Base-by-base conservation (phyloP, 1,140 invertebrate species). In the Lethocerus indicus region DNA sequence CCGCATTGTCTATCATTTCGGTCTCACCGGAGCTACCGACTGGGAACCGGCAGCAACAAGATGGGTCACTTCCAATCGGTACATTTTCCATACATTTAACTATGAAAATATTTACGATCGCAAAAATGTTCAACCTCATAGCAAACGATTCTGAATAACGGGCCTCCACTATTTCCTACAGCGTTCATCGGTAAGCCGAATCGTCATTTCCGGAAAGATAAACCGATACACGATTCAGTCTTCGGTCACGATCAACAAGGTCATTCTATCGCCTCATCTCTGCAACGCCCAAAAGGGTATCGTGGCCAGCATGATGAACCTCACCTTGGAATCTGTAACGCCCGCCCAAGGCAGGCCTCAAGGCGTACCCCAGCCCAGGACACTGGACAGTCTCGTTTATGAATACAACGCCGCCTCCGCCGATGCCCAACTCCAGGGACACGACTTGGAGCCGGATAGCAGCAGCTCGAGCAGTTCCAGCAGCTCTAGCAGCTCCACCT, bases 1-100 rank as follows among this genome's bases (percentile, higher is more conserved):
- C 41, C 63, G 68, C 51, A 62, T 73, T 14, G 66, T 62, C 7
- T 79, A 77, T 54, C 71, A 78, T 57, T 75, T 68, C 54, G 77
- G 77, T 35, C 64, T 78, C 25, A 67, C 64, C n/a, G 62, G 67
- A 24, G 58, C 61, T 7, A 64, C 63, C 9, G 61, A 72, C 42
- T 72, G 66, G 66, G 68, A 76, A 56, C 69, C 72, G 67, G 64
- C 32, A 62, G 65, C 35, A 72, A 72, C 47, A 63, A 66, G 29
- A 67, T 72, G 53, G 69, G 71, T 18, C 62, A 75, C 55, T 71
- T 77, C 54, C 63, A 79, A 7, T 61, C 64, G n/a, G 69, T 69
- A 57, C 66, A 61, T 60, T 49, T 4, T 57, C 4, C 50, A 40
- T 16, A 5, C n/a, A 5, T 26, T 49, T 4, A 16, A 43, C 2